These are phyloP conservation scores for Hyperopisus bebe DNA, from an alignment of 2,113 vertebrate species.

Conservation along the genomic window DNA sequence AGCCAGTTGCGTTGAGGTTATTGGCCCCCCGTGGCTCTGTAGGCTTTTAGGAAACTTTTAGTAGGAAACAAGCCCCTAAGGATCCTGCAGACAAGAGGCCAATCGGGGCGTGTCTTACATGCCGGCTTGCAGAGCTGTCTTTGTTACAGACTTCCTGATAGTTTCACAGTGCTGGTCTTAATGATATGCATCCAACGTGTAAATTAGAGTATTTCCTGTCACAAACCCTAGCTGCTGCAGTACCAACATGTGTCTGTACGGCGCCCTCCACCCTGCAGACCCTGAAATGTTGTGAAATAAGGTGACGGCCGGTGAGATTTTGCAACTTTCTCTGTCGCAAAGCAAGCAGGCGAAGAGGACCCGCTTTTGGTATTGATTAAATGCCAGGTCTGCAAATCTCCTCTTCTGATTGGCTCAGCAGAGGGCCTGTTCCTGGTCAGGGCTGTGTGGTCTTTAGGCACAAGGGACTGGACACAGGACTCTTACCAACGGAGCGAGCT, in stretches of 20 bases:
- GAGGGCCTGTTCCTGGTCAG: background rate
- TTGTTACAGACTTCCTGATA: background rate
- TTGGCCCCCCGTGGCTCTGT: background rate
- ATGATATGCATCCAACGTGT: background rate
- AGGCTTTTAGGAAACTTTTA: slow-evolving; percentile 6
- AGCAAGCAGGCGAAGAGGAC: background rate
- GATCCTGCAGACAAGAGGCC: background rate
- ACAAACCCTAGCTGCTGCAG: background rate
- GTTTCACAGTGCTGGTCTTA: background rate
- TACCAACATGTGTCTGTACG: background rate
- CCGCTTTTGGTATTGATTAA: background rate
- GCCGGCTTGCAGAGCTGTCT: background rate
- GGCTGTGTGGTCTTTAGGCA: background rate
- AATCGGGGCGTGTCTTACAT: background rate
- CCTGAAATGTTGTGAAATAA: background rate
- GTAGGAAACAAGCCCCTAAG: background rate
- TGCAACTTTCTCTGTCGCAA: background rate
- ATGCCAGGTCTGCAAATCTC: background rate
- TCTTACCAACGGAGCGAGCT: background rate
- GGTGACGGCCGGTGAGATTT: background rate
- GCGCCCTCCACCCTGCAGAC: background rate
- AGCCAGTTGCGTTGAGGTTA: background rate
- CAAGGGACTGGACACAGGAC: background rate
- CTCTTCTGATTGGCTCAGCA: background rate
- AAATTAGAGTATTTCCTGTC: background rate